Base-by-base conservation (phyloP, 2,797 vertebrate species). In the Miichthys miiuy region DNA sequence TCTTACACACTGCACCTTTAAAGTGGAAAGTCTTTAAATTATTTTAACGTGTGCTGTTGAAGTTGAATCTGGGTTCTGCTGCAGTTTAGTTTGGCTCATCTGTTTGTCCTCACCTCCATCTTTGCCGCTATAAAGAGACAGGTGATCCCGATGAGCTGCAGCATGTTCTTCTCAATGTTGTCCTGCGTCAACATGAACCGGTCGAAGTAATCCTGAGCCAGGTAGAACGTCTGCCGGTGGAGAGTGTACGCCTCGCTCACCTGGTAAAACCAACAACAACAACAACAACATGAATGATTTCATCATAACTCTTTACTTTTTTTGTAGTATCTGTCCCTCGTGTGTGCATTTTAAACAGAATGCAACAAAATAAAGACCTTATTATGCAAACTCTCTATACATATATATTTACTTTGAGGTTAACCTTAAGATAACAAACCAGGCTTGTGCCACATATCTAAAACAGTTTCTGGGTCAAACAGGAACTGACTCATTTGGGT, bases 181-280 rank as follows among this genome's bases (percentile, higher is more conserved):
- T 92, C 95, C 47, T 97, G 96, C 1, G 96, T 96, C 91, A 96
- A 85, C 96, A 98, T 97, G 94, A 97, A 98, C 68, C 97, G 94
- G 80, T 98, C 97, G 72, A 98, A 97, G 89, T 96, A 98, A 81
- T 98, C 97, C 92, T 97, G 97, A 2, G 97, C 97, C 70, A 98
- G 95, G 91, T 98, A 98, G 88, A 97, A 97, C 0, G 97, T 98
- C 95, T 98, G 96, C 20, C 97, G 95, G 50, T 98, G 97, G 38
- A 98, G 96, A 3, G 93, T 90, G 66, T 97, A 97, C 3, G 96
- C 96, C 88, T 98, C 97, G 14, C 96, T 96, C 60, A 98, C 97
- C 97, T 98, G 73, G 42, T 6, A 3, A 46, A 21, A 73, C 56
- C 13, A 34, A 18, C 0, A 2, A 46, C 21, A 17, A 30, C 1